A percentile compares a stretch with the other conserved stretches of the same genome.
phyloP scores from a whole-genome alignment of 2,113 vertebrate species.

The Polypterus senegalus region DNA sequence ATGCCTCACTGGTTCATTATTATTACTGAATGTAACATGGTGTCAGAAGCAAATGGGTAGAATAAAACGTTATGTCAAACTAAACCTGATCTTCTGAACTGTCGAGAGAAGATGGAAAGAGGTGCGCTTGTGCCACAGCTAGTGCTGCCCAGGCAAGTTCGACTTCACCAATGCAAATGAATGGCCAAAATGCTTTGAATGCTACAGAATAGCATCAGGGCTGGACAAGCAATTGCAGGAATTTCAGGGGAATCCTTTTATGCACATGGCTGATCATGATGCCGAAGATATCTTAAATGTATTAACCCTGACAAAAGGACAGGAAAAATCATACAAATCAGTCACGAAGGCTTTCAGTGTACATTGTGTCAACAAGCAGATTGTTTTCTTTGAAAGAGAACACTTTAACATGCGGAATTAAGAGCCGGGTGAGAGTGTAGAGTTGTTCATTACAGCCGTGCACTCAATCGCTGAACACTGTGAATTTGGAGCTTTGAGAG shows the following conservation, averaged over 20 bases:
- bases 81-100: too few species aligned
- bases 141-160: slow-evolving; percentile 2
- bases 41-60: too few species aligned
- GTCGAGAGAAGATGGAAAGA: too few species aligned
- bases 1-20: too few species aligned
- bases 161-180: slow-evolving; percentile 9
- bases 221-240: slow-evolving; percentile 1
- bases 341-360: slow-evolving; percentile 5
- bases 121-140: too few species aligned
- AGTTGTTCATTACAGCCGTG: slow-evolving; percentile 13
- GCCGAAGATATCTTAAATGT: slow-evolving; percentile 14
- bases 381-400: slow-evolving; percentile 16
- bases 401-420: slow-evolving; percentile 9
- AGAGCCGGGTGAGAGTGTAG: slow-evolving; percentile 9
- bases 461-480: slow-evolving; percentile 16
- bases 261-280: slow-evolving; percentile 1
- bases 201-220: slow-evolving; percentile 4
- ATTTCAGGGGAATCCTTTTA: slow-evolving; percentile 12
- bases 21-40: too few species aligned
- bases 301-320: slow-evolving; percentile 1
- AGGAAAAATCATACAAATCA: slow-evolving; percentile 8
- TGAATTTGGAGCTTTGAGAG: slow-evolving; percentile 11
- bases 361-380: slow-evolving; percentile 14
- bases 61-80: too few species aligned
- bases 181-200: slow-evolving; percentile 9